Evolutionary conservation across 2,797 vertebrate species (phyloP), one percentile per base, ranked within the genome.

Genomic region (Sebastes variabilis): DNA sequence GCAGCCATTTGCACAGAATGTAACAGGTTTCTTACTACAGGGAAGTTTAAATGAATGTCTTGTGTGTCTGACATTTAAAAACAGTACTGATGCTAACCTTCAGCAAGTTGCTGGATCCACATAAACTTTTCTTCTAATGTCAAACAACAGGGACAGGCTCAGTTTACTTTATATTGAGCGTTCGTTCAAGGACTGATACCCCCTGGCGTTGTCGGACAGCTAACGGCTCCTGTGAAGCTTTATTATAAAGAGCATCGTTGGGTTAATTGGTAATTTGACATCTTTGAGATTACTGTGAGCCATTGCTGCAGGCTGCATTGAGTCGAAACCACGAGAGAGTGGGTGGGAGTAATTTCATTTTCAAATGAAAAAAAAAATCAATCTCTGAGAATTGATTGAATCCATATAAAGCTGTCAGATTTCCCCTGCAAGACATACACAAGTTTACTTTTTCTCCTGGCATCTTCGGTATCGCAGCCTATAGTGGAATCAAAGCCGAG

Each of bases 211-310:
- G 61, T 64, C 68, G 69, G 60, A 66, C 80, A 72, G 36, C 82
- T 76, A 25, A 75, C 70, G 42, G 68, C 60, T 73, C 60, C 16
- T 24, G 29, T 61, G 55, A 66, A 62, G 77, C 74, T 85, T 74
- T 82, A 77, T 74, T 72, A 76, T 34, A 60, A 22, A 82, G 72
- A 85, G 46, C 66, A 86, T 61, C 5, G 59, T 70, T 46, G 77
- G 79, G 88, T 93, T 92, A 91, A 93, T 90, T 90, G 85, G 77
- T 81, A 79, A 88, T 91, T 88, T 90, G 82, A 87, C 84, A 89
- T 91, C 68, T 81, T 22, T 38, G 34, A 89, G 79, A 89, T 84
- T 82, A 80, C 58, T 81, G 75, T 55, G 79, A 83, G 77, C 2
- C 1, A 3, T 66, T 52, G 84, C 88, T 89, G 65, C 74, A 68